phyloP scores from a whole-genome alignment of 1,140 invertebrate species.

The Drosophila ogumai region DNA sequence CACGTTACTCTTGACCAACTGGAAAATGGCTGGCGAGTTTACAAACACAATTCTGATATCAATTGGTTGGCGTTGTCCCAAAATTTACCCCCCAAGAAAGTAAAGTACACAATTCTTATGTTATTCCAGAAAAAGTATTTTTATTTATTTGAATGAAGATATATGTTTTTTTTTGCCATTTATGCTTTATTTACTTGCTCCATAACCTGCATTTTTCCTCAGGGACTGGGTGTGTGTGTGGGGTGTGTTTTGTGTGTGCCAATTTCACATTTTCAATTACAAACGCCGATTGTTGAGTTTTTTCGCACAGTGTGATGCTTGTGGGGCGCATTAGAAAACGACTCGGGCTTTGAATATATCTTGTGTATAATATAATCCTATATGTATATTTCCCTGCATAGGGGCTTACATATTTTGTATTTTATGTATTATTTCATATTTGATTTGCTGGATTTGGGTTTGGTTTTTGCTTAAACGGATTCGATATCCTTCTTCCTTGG shows the following conservation, averaged over 20 bases:
- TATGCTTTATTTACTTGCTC: slow-evolving; percentile 60
- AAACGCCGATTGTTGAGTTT: slow-evolving; percentile 31
- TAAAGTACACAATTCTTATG: slow-evolving; percentile 14
- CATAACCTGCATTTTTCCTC: slow-evolving; percentile 66
- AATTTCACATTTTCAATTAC: slow-evolving; percentile 30
- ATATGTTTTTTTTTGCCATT: slow-evolving; percentile 67
- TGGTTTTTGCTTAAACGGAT: slow-evolving; percentile 23
- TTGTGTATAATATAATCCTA: slow-evolving; percentile 69
- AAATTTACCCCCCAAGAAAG: background rate
- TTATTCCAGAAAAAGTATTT: slow-evolving; percentile 81
- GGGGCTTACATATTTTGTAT: slow-evolving; percentile 63
- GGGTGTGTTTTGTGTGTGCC: slow-evolving; percentile 13
- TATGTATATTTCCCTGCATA: slow-evolving; percentile 70
- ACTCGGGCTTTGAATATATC: slow-evolving; percentile 71
- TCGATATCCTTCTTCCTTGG: slow-evolving; percentile 25
- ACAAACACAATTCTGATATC: no score
- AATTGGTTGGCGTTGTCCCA: background rate
- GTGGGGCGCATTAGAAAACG: slow-evolving; percentile 59
- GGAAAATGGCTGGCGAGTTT: background rate
- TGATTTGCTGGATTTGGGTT: slow-evolving; percentile 49
- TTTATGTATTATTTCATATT: slow-evolving; percentile 57
- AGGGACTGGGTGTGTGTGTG: slow-evolving; percentile 30
- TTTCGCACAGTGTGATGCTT: slow-evolving; percentile 26
- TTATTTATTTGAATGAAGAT: slow-evolving; percentile 84
- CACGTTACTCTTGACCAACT: background rate